These are phyloP conservation scores for Pegoplata infirma DNA, from an alignment of 2,888 invertebrate genomes.

Conservation along the genomic window DNA sequence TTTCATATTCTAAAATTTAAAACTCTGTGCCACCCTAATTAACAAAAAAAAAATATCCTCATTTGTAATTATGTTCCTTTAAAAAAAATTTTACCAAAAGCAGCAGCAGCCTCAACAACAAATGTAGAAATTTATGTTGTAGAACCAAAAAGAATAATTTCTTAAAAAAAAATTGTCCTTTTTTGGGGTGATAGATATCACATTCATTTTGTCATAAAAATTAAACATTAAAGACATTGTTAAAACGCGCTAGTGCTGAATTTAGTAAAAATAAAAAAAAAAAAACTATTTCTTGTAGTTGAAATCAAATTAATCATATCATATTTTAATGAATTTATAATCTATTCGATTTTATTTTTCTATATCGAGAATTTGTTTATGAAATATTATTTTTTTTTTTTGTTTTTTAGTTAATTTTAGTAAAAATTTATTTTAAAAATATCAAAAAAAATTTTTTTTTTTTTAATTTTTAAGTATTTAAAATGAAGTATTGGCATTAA, in stretches of 20 bases:
- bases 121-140: slow-evolving; percentile 17
- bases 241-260: slow-evolving; percentile 37
- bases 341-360: slow-evolving; percentile 13
- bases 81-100: slow-evolving; percentile 33
- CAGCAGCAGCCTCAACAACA: slow-evolving; percentile 8
- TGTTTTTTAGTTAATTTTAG: slow-evolving; percentile 36
- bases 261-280: slow-evolving; percentile 48
- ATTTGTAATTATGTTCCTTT: slow-evolving; percentile 77
- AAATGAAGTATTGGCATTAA: background rate
- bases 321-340: slow-evolving; percentile 37
- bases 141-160: background rate
- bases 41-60: slow-evolving; percentile 64
- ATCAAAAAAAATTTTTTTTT: slow-evolving; percentile 4
- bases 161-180: too few species aligned
- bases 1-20: too few species aligned
- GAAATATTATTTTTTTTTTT: slow-evolving; percentile 3
- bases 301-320: slow-evolving; percentile 59
- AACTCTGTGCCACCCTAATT: background rate
- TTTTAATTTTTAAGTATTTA: background rate
- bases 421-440: slow-evolving; percentile 13
- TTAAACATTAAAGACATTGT: slow-evolving; percentile 34
- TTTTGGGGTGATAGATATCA: slow-evolving; percentile 6
- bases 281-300: slow-evolving; percentile 53
- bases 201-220: slow-evolving; percentile 21
- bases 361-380: slow-evolving; percentile 47